Percentiles rank a stretch among this genome's conserved stretches.
These are phyloP conservation scores for Thysanoteuthis rhombus DNA, from an alignment of 2,888 invertebrate genomes.

Conservation along the genomic window DNA sequence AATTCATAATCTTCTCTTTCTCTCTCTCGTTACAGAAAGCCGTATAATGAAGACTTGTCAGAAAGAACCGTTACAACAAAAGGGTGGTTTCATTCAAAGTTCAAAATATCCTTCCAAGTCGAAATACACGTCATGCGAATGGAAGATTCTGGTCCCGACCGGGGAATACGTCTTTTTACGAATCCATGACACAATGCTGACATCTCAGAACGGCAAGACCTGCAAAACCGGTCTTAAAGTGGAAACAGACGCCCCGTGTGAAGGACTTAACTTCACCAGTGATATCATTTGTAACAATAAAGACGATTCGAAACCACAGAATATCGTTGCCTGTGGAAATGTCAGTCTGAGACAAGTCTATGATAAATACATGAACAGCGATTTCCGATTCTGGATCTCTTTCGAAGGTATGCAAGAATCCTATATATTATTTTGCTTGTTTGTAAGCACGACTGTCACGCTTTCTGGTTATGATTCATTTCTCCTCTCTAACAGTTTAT, in stretches of 20 bases:
- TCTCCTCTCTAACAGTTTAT: too few species aligned
- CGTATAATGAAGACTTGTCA: slow-evolving; percentile 16
- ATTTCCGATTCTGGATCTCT: slow-evolving; percentile 1
- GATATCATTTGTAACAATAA: neutral
- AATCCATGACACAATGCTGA: neutral
- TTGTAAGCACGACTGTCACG: too few species aligned
- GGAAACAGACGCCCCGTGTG: neutral
- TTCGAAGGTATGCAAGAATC: neutral
- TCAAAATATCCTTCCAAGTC: slow-evolving; percentile 19
- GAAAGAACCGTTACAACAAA: neutral
- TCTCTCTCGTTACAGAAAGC: neutral
- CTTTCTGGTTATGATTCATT: too few species aligned
- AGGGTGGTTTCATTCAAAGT: neutral
- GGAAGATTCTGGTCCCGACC: neutral
- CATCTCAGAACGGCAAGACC: neutral
- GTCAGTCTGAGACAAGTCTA: neutral
- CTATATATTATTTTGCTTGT: too few species aligned
- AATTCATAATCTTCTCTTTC: neutral
- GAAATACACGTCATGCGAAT: neutral
- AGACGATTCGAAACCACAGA: neutral
- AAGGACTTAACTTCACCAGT: slow-evolving; percentile 20
- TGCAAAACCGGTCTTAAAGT: neutral
- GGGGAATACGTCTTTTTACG: neutral
- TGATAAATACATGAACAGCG: neutral
- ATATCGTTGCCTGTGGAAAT: slow-evolving; percentile 1